A percentile compares a stretch with the other conserved stretches of the same genome.
phyloP scores from a whole-genome alignment of 2,888 invertebrate genomes.

The Rhyacophila evoluta region DNA sequence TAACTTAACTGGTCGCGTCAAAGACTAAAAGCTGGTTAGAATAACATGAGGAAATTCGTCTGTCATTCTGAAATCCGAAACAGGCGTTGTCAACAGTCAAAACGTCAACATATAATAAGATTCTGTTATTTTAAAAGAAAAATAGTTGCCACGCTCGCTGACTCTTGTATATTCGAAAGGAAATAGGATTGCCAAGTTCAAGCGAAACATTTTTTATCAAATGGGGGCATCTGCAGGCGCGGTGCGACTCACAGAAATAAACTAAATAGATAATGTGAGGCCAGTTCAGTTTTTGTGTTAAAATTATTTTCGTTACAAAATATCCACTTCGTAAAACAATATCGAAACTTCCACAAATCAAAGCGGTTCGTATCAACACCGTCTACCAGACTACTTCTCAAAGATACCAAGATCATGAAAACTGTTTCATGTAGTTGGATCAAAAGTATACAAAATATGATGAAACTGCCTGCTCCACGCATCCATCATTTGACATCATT shows the following conservation, averaged over 20 bases:
- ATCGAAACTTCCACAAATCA: no score
- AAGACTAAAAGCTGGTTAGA: conserved; percentile 1
- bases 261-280: neutral
- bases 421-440: no score
- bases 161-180: neutral
- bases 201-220: conserved; percentile 6
- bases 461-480: no score
- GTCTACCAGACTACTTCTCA: no score
- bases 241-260: neutral
- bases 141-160: neutral
- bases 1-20: neutral
- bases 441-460: no score
- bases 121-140: conserved; percentile 16
- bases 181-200: conserved; percentile 4
- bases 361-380: no score
- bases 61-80: conserved; percentile 7
- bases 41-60: neutral
- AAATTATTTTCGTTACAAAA: no score
- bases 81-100: neutral
- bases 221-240: neutral
- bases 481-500: no score
- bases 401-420: no score
- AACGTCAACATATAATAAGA: neutral
- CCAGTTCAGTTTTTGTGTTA: neutral
- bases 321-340: no score